Base-by-base conservation (phyloP, 2,797 vertebrate species). In the Myotis pilosus region DNA sequence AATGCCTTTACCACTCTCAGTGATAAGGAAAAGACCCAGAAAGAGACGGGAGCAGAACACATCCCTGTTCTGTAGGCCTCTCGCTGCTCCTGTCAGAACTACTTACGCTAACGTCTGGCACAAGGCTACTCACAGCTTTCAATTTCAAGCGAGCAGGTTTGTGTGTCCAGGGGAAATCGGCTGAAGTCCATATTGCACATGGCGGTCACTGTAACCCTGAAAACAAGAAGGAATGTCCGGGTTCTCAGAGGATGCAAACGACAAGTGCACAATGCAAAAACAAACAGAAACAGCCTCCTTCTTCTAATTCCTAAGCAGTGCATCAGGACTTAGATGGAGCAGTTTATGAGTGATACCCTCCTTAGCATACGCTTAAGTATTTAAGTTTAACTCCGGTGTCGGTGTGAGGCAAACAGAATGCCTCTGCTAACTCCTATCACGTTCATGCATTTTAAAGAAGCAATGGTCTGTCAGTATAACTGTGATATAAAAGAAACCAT, bases 161-260 rank as follows among this genome's bases (percentile, higher is more conserved):
- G 99, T 0, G 99, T 99, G 98, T 99, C 99, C 98, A 99, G 98
- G 3, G 99, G 99, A 96, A 99, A 99, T 41, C 99, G 99, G 94
- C 99, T 99, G 75, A 99, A 99, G 98, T 99, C 99, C 99, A 99
- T 99, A 98, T 99, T 99, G 98, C 99, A 99, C 99, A 99, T 99
- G 13, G 99, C 99, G 0, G 99, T 99, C 96, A 99, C 99, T 3
- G 99, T 99, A 74, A 99, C 99, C 98, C 99, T 99, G 97, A 91
- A 91, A 97, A 97, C 30, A 97, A 90, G 95, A 93, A 93, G 94
- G 93, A 2, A 51, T 85, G 22, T 8, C 36, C 49, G 28, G 2
- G 6, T 20, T 69, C 83, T 92, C 82, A 51, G 60, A 80, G 62
- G 44, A 64, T 90, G 44, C 33, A 47, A 85, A 62, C 66, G 17